phyloP scores from a whole-genome alignment of 2,113 vertebrate genomes.

The Xyrauchen texanus region DNA sequence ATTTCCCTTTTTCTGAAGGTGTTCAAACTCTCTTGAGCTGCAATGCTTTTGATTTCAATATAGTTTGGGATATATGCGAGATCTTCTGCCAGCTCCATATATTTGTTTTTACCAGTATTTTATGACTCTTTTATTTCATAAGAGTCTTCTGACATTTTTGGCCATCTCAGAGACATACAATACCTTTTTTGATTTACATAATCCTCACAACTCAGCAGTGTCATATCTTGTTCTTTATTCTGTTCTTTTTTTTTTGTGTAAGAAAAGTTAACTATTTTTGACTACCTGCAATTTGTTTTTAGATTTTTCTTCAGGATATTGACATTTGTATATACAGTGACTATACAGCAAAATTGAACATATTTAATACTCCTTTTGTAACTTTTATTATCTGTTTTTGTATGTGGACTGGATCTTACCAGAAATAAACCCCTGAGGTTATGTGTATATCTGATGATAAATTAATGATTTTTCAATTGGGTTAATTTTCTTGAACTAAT shows the following conservation, averaged over 20 bases:
- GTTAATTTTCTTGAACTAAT: constrained; percentile 2
- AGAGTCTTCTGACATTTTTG: background rate
- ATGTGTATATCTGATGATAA: constrained; percentile 50
- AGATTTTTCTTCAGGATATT: constrained; percentile 66
- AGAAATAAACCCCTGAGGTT: constrained; percentile 69
- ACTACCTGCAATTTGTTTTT: constrained; percentile 37
- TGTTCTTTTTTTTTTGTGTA: constrained; percentile 32
- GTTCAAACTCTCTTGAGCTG: background rate
- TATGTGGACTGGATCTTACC: constrained; percentile 65
- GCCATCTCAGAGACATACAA: background rate
- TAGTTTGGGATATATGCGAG: background rate
- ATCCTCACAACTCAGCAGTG: constrained; percentile 35
- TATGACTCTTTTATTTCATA: background rate
- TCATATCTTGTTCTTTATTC: constrained; percentile 9
- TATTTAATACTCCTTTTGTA: constrained; percentile 76
- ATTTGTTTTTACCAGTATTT: constrained; percentile 28
- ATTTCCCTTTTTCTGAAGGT: background rate
- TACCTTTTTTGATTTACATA: constrained; percentile 17
- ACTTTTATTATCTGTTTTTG: constrained; percentile 68
- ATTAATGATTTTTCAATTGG: constrained; percentile 11
- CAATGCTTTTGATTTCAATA: constrained; percentile 43
- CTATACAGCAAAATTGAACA: constrained; percentile 62
- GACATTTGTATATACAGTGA: constrained; percentile 72
- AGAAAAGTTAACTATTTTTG: constrained; percentile 44
- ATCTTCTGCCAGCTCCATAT: background rate